A percentile compares a stretch with the other conserved stretches of the same genome.
These are phyloP conservation scores for Adrianichthys oophorus DNA, from an alignment of 2,797 vertebrate genomes.

Conservation along the genomic window DNA sequence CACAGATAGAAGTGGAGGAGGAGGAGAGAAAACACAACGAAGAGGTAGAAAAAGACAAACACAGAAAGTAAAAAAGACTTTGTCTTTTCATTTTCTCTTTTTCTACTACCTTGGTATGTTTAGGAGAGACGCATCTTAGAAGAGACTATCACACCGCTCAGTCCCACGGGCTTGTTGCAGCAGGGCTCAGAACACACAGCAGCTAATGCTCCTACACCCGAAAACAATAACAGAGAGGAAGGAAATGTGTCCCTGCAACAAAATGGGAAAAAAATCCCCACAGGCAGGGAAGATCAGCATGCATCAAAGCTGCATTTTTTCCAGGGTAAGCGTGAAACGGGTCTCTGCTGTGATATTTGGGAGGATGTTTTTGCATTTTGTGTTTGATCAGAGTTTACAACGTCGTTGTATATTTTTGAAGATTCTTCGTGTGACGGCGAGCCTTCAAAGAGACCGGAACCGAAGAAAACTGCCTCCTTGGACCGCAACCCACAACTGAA, in stretches of 20 bases:
- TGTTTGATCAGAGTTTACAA: background rate
- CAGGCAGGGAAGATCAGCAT: constrained; percentile 64
- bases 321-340: constrained; percentile 77
- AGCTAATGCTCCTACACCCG: constrained; percentile 10
- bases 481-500: constrained; percentile 71
- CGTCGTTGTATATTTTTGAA: constrained; percentile 36
- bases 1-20: constrained; percentile 93
- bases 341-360: background rate
- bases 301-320: constrained; percentile 79
- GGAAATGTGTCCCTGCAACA: constrained; percentile 50
- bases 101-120: constrained; percentile 1
- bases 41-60: constrained; percentile 78
- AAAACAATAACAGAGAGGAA: constrained; percentile 22
- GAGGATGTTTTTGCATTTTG: background rate
- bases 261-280: constrained; percentile 58
- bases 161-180: constrained; percentile 53
- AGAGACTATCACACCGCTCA: constrained; percentile 90
- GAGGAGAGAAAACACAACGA: constrained; percentile 95
- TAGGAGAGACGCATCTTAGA: constrained; percentile 94
- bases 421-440: constrained; percentile 77
- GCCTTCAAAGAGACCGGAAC: constrained; percentile 68
- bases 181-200: constrained; percentile 42
- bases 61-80: background rate
- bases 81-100: background rate
- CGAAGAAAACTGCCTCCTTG: constrained; percentile 78